These are phyloP conservation scores for Ectropis crepuscularia DNA, from an alignment of 2,888 invertebrate species.

Conservation along the genomic window DNA sequence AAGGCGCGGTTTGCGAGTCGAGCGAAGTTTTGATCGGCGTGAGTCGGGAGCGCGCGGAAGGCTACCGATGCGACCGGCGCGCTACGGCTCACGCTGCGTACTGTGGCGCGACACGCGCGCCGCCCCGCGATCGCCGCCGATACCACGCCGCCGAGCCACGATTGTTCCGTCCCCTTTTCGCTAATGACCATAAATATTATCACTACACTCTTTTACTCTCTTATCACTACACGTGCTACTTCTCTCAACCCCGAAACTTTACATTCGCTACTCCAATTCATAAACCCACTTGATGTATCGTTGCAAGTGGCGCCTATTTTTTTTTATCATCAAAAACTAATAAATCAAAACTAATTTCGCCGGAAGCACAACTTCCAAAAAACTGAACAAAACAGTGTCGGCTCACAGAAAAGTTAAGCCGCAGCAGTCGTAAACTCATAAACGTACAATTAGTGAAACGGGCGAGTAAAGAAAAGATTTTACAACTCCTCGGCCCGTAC, in stretches of 20 bases:
- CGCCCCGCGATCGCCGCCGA: conserved; percentile 75
- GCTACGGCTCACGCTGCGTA: conserved; percentile 88
- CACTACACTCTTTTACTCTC: conserved; percentile 80
- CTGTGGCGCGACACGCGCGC: conserved; percentile 86
- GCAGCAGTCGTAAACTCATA: conserved; percentile 83
- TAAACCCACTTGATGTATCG: background rate
- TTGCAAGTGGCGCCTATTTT: conserved; percentile 35
- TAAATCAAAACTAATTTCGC: conserved; percentile 34
- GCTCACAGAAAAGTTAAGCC: conserved; percentile 78
- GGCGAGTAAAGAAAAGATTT: conserved; percentile 84
- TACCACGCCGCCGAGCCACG: conserved; percentile 51
- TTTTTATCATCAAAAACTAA: conserved; percentile 24
- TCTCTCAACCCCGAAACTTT: background rate
- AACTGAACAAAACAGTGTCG: conserved; percentile 73
- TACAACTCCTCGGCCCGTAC: conserved; percentile 82
- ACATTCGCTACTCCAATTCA: background rate
- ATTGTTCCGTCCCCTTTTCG: conserved; percentile 84
- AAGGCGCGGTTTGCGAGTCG: conserved; percentile 47
- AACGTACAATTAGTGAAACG: conserved; percentile 85
- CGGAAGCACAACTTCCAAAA: conserved; percentile 47
- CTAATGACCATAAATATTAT: conserved; percentile 84
- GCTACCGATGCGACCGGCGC: conserved; percentile 80
- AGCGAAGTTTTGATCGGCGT: conserved; percentile 78
- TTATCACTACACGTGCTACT: conserved; percentile 78
- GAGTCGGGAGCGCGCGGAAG: conserved; percentile 70